Evolutionary conservation across 1,140 invertebrate species (phyloP), one percentile per base, ranked within the genome.

Genomic region (Sitophilus oryzae): DNA sequence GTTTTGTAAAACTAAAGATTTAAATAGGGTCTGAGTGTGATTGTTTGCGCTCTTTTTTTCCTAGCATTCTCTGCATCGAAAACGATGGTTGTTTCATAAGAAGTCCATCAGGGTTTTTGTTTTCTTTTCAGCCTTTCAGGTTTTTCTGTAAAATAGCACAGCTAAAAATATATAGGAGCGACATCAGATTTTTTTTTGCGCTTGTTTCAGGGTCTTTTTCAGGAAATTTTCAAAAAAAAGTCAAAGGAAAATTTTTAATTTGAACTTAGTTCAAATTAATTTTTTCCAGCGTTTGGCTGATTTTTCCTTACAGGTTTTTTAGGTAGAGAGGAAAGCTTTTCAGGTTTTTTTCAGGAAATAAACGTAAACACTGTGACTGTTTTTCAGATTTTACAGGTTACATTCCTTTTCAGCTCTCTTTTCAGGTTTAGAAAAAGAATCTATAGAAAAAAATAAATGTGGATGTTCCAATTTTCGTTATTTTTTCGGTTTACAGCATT

Each of bases 281-380:
- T 5, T 30, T 30, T 11, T 6, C 11, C 5, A 30, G 25, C 11
- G 5, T 30, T 30, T 30, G 25, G 25, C 25, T 30, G n/a, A n/a
- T n/a, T 48, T 48, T 48, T 55, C 11, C 16, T 55, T 55, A 23
- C 52, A 55, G 52, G 52, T 55, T 49, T 49, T 56, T 49, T 54
- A 54, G 52, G 52, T 54, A 40, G 38, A 45, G 19, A n/a, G 25
- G n/a, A 41, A 36, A 15, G 37, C 23, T 43, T 52, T 14, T 25
- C 43, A 23, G 23, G 25, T 47, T 47, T 51, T 23, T 52, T 43
- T 44, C 41, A 52, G 30, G 34, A 50, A 49, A 49, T 11, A 47
- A 30, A 46, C 11, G 11, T 34, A 47, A 47, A 30, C 11, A 1
- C 18, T 5, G n/a, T 16, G 14, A 38, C 6, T n/a, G 18, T 5